Evolutionary conservation across 2,113 vertebrate genomes (phyloP).

Genomic region (Bagarius yarrelli): DNA sequence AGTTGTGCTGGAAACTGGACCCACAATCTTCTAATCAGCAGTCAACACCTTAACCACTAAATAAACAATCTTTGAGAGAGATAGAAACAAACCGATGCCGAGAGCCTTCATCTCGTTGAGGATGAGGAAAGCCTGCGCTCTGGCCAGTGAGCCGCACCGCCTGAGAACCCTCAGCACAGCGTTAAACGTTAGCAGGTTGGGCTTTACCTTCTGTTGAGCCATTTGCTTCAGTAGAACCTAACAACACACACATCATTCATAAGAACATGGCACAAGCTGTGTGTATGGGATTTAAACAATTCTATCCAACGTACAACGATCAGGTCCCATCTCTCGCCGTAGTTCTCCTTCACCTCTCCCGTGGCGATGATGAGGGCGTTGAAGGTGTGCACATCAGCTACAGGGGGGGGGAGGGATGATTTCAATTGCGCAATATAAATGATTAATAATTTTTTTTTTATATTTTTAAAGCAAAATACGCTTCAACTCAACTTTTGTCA

Average conservation of each 20-base stretch:
- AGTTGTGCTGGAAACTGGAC: too few species aligned
- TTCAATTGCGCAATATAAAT: neutral
- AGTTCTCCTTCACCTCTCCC: conserved; percentile 62
- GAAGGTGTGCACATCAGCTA: conserved; percentile 88
- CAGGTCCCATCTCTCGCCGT: conserved; percentile 74
- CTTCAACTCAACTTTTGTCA: neutral
- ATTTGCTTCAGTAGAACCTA: conserved; percentile 88
- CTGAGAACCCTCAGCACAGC: conserved; percentile 75
- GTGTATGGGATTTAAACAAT: neutral
- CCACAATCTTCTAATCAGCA: too few species aligned
- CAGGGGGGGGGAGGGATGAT: neutral
- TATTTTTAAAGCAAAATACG: neutral
- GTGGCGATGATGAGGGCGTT: conserved; percentile 80
- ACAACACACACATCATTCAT: neutral
- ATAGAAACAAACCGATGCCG: conserved; percentile 73
- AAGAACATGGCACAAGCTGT: neutral
- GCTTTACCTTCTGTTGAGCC: conserved; percentile 81
- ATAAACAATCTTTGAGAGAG: neutral
- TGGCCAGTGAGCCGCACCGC: conserved; percentile 71
- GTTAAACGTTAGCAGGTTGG: conserved; percentile 88
- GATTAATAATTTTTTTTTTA: neutral
- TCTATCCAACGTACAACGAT: conserved; percentile 73
- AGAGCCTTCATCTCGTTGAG: conserved; percentile 88
- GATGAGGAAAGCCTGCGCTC: conserved; percentile 57
- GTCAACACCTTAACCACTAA: too few species aligned